These are phyloP conservation scores for Tinea trinotella DNA, from an alignment of 2,888 invertebrate species.

Conservation along the genomic window DNA sequence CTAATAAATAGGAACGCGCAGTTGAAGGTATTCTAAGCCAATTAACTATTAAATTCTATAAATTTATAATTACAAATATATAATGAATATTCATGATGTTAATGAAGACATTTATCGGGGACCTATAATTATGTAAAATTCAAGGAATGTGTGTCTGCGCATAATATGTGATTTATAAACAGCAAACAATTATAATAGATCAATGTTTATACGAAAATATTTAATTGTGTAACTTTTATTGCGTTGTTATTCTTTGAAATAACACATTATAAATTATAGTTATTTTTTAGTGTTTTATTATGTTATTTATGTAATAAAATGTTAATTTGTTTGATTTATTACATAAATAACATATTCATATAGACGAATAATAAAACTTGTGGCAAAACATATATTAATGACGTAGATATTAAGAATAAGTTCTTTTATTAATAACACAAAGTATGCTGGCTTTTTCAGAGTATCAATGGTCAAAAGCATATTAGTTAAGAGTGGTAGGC, in stretches of 20 bases:
- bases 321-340: background rate
- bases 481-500: too few species aligned
- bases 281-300: background rate
- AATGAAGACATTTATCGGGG: background rate
- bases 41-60: too few species aligned
- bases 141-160: background rate
- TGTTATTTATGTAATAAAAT: background rate
- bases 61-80: too few species aligned
- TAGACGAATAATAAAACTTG: too few species aligned
- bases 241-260: background rate
- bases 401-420: too few species aligned
- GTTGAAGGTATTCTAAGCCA: too few species aligned
- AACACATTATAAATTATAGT: background rate
- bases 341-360: too few species aligned
- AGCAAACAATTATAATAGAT: background rate
- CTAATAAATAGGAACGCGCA: too few species aligned
- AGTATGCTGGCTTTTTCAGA: too few species aligned
- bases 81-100: background rate
- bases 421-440: too few species aligned
- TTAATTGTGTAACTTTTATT: conserved; percentile 4
- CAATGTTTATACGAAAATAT: background rate
- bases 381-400: too few species aligned
- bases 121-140: conserved; percentile 9
- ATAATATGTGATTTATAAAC: conserved; percentile 11
- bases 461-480: too few species aligned